Evolutionary conservation across 2,888 invertebrate species (phyloP).

Genomic region (Calliphora vomitoria): DNA sequence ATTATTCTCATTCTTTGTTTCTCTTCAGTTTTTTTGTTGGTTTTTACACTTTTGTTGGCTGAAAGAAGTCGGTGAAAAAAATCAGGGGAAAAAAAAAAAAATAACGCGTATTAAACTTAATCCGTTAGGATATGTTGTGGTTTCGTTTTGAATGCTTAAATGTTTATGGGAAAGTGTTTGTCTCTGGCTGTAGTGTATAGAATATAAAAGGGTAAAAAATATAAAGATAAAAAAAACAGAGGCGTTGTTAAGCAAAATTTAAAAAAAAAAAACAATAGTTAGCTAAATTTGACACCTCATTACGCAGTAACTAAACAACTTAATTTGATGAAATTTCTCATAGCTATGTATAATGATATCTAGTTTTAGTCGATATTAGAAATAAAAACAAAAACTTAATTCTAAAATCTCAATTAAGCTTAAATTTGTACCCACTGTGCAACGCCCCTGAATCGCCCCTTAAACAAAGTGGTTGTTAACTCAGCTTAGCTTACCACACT

Average conservation of each 20-base stretch:
- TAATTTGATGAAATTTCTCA: too few species aligned
- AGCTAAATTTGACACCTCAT: too few species aligned
- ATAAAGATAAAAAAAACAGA: conserved; percentile 15
- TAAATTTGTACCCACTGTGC: not conserved
- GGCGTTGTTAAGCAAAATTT: not conserved
- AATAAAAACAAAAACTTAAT: too few species aligned
- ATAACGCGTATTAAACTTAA: conserved; percentile 74
- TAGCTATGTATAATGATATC: too few species aligned
- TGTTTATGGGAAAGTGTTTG: conserved; percentile 50
- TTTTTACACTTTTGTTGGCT: conserved; percentile 37
- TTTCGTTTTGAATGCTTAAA: conserved; percentile 58
- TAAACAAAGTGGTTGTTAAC: conserved; percentile 65
- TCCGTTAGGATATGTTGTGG: conserved; percentile 76
- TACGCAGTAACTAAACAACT: too few species aligned
- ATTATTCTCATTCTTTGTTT: conserved; percentile 14
- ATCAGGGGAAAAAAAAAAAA: not conserved
- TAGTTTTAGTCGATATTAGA: too few species aligned
- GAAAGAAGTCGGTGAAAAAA: conserved; percentile 29
- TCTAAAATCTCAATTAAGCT: not conserved
- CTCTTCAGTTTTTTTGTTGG: conserved; percentile 18
- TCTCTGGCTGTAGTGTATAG: not conserved
- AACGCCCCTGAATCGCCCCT: conserved; percentile 27
- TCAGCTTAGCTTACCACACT: conserved; percentile 70
- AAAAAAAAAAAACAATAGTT: too few species aligned
- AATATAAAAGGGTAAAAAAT: conserved; percentile 10